phyloP scores from a whole-genome alignment of 2,888 invertebrate genomes.

The Machimus rusticus region DNA sequence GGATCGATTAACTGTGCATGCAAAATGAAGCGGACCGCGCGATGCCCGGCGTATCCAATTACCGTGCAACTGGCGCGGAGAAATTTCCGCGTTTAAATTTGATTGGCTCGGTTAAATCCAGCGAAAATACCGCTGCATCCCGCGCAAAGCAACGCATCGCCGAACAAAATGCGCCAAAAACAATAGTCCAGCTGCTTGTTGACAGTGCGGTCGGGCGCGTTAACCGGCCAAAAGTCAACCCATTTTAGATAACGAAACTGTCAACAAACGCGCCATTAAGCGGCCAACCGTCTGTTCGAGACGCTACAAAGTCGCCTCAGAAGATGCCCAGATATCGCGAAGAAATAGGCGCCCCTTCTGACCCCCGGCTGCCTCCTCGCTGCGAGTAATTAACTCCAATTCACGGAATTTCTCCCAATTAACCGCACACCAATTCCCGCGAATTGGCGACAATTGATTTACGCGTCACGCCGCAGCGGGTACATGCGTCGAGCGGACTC shows the following conservation, averaged over 20 bases:
- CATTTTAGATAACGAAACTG: conserved; percentile 12
- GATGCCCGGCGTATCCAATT: not conserved
- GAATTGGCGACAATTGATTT: conserved; percentile 20
- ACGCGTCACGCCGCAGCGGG: not conserved
- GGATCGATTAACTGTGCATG: conserved; percentile 32
- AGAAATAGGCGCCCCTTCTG: not conserved
- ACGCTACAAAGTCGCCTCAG: not conserved
- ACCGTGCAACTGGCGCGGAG: not conserved
- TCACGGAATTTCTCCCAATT: conserved; percentile 10
- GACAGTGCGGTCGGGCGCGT: not conserved
- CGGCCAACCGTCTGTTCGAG: not conserved
- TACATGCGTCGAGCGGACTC: not conserved
- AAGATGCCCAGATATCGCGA: not conserved
- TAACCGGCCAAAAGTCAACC: not conserved
- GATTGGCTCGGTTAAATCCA: not conserved
- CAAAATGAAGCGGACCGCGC: conserved; percentile 10
- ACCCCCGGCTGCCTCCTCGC: not conserved
- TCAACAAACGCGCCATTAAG: not conserved
- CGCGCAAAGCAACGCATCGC: not conserved
- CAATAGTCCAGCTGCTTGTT: not conserved
- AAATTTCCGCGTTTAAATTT: conserved; percentile 6
- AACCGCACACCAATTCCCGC: not conserved
- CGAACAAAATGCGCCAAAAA: not conserved
- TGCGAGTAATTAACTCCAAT: conserved; percentile 5
- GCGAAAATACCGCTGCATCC: not conserved